Evolutionary conservation across 2,113 vertebrate species (phyloP).

Genomic region (Scytalopus superciliaris): DNA sequence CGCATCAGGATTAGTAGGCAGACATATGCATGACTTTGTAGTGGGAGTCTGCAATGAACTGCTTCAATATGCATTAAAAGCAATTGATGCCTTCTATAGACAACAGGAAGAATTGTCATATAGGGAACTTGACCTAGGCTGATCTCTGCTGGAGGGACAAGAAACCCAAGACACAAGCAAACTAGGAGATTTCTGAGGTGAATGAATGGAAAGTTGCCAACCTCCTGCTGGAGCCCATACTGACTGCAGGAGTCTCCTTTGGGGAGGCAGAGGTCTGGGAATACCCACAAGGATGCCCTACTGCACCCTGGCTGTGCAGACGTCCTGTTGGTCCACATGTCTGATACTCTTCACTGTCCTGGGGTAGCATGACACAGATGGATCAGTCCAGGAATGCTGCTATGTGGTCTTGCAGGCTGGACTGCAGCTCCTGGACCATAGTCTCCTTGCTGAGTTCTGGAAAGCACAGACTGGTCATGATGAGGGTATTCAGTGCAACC

Average conservation of each 20-base stretch:
- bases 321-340: background rate
- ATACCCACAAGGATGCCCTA: accelerated
- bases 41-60: background rate
- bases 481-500: accelerated
- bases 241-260: background rate
- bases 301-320: background rate
- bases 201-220: background rate
- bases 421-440: background rate
- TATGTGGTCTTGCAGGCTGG: background rate
- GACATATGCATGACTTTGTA: background rate
- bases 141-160: background rate
- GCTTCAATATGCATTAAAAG: background rate
- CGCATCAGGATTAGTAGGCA: background rate
- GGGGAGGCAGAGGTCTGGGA: accelerated
- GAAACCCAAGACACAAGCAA: background rate
- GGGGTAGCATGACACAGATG: too few species aligned
- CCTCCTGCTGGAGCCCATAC: background rate
- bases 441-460: background rate
- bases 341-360: background rate
- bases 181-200: background rate
- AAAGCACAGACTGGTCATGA: background rate
- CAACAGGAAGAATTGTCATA: background rate
- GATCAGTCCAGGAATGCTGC: background rate
- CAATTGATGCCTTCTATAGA: background rate
- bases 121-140: background rate